Percentiles rank a stretch among this genome's conserved stretches.
Evolutionary conservation across 1,140 invertebrate species (phyloP).

Genomic region (Asbolus verrucosus): DNA sequence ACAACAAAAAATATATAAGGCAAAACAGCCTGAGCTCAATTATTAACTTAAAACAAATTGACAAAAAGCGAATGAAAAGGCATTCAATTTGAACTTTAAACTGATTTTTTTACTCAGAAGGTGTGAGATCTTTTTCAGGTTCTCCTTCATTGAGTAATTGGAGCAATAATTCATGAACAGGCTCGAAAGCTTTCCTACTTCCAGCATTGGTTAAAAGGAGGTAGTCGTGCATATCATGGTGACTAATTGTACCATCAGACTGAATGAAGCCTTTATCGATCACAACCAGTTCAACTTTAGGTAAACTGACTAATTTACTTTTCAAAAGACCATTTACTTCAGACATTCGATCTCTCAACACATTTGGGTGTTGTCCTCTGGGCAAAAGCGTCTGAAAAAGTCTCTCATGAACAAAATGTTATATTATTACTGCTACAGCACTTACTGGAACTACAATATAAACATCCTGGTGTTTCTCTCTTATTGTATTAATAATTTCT

Average conservation of each 20-base stretch:
- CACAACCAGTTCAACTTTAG: conserved; percentile 76
- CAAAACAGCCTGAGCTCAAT: conserved; percentile 31
- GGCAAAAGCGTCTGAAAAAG: conserved; percentile 82
- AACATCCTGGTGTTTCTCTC: conserved; percentile 80
- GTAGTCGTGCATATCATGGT: conserved; percentile 91
- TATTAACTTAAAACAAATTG: background rate
- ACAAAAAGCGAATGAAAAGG: conserved; percentile 33
- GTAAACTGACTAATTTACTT: conserved; percentile 70
- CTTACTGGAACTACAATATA: conserved; percentile 87
- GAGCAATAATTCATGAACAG: conserved; percentile 80
- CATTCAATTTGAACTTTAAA: conserved; percentile 23
- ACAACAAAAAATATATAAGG: conserved; percentile 11
- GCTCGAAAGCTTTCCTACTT: conserved; percentile 86
- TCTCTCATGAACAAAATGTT: no score
- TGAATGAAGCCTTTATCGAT: conserved; percentile 83
- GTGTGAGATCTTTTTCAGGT: conserved; percentile 77
- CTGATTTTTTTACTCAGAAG: conserved; percentile 72
- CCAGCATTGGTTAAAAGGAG: conserved; percentile 85
- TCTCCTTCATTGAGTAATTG: conserved; percentile 82
- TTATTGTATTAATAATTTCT: conserved; percentile 79
- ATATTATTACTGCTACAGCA: conserved; percentile 57
- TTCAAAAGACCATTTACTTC: conserved; percentile 80
- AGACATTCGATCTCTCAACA: conserved; percentile 78
- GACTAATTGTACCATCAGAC: conserved; percentile 82
- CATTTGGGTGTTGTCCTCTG: conserved; percentile 85